phyloP scores from a whole-genome alignment of 2,113 vertebrate genomes.

The Tonatia bakeri region DNA sequence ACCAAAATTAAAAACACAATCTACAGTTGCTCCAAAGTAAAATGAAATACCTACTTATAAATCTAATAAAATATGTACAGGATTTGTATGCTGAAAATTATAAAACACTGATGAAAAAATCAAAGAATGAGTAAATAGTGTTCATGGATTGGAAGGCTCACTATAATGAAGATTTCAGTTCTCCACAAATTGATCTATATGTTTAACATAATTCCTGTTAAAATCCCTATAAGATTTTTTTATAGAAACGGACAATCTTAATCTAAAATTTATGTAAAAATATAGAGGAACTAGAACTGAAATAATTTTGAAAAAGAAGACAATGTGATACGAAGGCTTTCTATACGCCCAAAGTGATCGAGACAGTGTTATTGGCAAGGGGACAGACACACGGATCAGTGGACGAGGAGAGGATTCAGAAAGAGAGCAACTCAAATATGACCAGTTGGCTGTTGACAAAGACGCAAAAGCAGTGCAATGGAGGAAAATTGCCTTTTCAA shows the following conservation, averaged over 20 bases:
- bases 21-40: background rate
- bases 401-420: background rate
- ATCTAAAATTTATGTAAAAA: background rate
- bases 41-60: background rate
- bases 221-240: background rate
- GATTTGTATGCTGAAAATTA: background rate
- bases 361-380: background rate
- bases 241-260: background rate
- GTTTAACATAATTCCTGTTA: background rate
- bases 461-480: background rate
- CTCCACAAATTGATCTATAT: background rate
- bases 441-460: background rate
- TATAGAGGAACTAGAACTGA: background rate
- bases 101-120: background rate
- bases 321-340: background rate
- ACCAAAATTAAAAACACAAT: background rate
- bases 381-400: background rate
- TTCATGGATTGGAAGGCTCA: background rate
- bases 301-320: background rate
- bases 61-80: background rate
- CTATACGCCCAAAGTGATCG: background rate
- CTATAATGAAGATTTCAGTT: background rate
- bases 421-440: background rate
- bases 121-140: background rate
- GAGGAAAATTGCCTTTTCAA: background rate